A percentile compares a stretch with the other conserved stretches of the same genome.
Evolutionary conservation across 2,113 vertebrate genomes (phyloP).

Genomic region (Chamaea fasciata): DNA sequence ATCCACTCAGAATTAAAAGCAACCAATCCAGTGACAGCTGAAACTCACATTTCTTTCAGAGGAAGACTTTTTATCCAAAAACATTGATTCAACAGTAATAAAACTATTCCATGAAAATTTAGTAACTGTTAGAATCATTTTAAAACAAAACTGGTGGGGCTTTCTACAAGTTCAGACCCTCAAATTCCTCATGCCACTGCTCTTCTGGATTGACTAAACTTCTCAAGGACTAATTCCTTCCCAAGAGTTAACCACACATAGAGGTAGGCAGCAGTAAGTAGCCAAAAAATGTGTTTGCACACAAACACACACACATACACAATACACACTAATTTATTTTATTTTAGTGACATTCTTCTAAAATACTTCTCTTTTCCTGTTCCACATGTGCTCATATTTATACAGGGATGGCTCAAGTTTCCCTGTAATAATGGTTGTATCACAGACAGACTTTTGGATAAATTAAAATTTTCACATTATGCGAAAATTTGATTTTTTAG

Average conservation of each 20-base stretch:
- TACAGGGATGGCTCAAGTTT: neutral
- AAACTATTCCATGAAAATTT: neutral
- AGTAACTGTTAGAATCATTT: neutral
- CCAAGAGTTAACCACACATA: neutral
- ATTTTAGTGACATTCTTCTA: neutral
- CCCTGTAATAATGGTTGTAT: neutral
- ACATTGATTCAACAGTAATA: neutral
- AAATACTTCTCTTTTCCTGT: neutral
- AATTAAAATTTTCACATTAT: neutral
- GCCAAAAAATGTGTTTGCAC: neutral
- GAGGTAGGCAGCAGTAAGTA: neutral
- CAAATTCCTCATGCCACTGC: neutral
- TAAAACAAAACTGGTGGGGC: neutral
- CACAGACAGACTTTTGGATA: neutral
- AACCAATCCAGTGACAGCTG: neutral
- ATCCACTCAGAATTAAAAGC: neutral
- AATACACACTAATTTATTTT: neutral
- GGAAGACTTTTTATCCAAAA: neutral
- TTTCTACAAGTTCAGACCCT: neutral
- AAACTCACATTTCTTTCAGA: neutral
- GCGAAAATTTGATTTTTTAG: neutral
- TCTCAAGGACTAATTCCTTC: neutral
- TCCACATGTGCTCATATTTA: neutral
- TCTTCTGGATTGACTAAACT: neutral
- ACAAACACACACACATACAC: neutral